phyloP scores from a whole-genome alignment of 2,113 vertebrate genomes.

The Electrona antarctica region DNA sequence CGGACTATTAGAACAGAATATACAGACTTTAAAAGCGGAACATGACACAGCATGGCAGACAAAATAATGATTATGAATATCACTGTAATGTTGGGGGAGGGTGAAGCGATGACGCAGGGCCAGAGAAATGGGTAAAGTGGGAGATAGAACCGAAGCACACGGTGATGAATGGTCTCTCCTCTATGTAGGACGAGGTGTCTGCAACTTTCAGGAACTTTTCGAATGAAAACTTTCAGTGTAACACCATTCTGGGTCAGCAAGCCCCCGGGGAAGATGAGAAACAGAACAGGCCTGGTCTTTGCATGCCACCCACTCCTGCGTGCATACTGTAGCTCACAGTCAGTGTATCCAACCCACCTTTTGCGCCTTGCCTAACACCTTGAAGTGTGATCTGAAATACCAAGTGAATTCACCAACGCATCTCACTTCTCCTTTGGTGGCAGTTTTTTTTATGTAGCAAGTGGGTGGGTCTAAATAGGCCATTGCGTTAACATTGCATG shows the following conservation, averaged over 20 bases:
- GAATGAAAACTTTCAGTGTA: constrained; percentile 70
- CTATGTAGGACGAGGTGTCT: constrained; percentile 71
- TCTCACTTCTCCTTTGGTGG: constrained; percentile 20
- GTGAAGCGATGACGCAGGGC: constrained; percentile 11
- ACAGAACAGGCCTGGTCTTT: constrained; percentile 64
- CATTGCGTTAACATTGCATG: background rate
- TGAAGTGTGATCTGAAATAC: constrained; percentile 30
- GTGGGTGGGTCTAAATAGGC: constrained; percentile 2
- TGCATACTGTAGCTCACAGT: constrained; percentile 18
- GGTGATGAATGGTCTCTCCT: constrained; percentile 67
- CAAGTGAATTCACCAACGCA: background rate
- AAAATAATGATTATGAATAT: background rate
- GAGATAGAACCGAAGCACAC: constrained; percentile 47
- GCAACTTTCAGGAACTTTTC: constrained; percentile 66
- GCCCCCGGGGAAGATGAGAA: constrained; percentile 61
- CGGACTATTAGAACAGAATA: no score
- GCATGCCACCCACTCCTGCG: constrained; percentile 37
- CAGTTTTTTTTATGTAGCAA: background rate
- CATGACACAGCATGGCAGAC: background rate
- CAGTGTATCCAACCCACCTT: constrained; percentile 29
- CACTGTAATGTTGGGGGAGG: background rate
- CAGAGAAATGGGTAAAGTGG: constrained; percentile 32
- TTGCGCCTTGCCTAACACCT: constrained; percentile 13
- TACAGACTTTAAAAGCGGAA: background rate
- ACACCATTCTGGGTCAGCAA: constrained; percentile 73